These are phyloP conservation scores for Geotrupes spiniger DNA, from an alignment of 2,888 invertebrate species.

Conservation along the genomic window DNA sequence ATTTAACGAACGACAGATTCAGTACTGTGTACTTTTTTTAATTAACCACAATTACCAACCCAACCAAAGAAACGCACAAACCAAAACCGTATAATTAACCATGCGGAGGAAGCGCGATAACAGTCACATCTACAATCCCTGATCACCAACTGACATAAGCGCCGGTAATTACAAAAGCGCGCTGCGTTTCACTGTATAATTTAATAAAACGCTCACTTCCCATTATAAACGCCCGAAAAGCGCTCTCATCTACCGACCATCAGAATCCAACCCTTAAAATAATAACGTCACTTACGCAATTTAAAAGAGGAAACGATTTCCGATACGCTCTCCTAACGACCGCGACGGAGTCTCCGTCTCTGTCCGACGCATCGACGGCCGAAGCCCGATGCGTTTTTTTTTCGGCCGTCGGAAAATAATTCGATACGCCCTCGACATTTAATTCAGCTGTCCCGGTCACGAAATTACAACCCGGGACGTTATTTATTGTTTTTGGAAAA, in stretches of 20 bases:
- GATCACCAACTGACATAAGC: no score
- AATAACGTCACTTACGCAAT: constrained; percentile 5
- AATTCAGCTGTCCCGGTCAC: constrained; percentile 24
- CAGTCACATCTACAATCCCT: no score
- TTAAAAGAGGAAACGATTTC: constrained; percentile 2
- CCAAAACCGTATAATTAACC: no score
- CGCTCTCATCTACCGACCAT: background rate
- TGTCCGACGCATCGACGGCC: no score
- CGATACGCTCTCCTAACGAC: background rate
- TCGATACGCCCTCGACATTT: constrained; percentile 7
- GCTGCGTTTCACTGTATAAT: background rate
- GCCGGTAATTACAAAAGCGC: no score
- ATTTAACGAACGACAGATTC: no score
- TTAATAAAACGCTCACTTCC: constrained; percentile 4
- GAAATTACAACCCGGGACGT: constrained; percentile 24
- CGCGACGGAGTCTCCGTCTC: background rate
- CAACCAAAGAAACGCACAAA: no score
- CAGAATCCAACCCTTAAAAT: constrained; percentile 1
- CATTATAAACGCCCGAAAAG: background rate
- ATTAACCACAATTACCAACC: no score
- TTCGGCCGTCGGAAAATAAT: no score
- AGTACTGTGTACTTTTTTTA: no score
- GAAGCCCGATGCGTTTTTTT: no score
- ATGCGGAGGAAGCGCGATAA: no score
- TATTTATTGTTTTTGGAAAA: constrained; percentile 24